Base-by-base conservation (phyloP, 2,888 invertebrate species). In the Drosophila suboccidentalis region DNA sequence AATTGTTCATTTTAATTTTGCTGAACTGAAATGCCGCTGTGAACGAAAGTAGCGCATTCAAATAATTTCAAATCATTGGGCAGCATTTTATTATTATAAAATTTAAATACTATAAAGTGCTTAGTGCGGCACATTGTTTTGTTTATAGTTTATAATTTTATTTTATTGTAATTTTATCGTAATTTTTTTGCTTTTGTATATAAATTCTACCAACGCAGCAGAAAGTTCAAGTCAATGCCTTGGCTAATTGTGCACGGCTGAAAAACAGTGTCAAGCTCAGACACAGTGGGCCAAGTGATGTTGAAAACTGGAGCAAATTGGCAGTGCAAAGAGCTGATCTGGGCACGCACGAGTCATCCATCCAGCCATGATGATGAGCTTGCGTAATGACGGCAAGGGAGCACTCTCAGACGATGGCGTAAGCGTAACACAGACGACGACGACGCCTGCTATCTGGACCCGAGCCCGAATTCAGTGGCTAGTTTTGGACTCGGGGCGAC, bases 111-210 rank as follows among this genome's bases (percentile, higher is more conserved):
- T 78, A 78, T 70, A 44, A 80, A 69, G 67, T 78, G 80, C 83
- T 78, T 80, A 69, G 61, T 54, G 43, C 29, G 57, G 71, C 79
- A 69, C 66, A 64, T 67, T 47, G 50, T 53, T 44, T 46, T 62
- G 54, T 54, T 62, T 54, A 36, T 53, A 73, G 62, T 84, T 78
- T 74, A 73, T 78, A 75, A 77, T 75, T 89, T 85, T 75, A 75
- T 73, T 82, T 85, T 75, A 75, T 73, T 82, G 75, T 82, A 80
- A 82, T 79, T 78, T 90, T 86, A 90, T 90, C 83, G 81, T 74
- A 64, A 81, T 64, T 86, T 90, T 90, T 91, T 90, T 90, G 87
- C 89, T 90, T 89, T 90, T 90, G 88, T 90, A 90, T 91, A 90
- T 90, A 91, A 90, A 83, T 82, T 85, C 71, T 87, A 91, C 87